Base-by-base conservation (phyloP, 2,113 vertebrate genomes). In the Psephotus haematonotus region DNA sequence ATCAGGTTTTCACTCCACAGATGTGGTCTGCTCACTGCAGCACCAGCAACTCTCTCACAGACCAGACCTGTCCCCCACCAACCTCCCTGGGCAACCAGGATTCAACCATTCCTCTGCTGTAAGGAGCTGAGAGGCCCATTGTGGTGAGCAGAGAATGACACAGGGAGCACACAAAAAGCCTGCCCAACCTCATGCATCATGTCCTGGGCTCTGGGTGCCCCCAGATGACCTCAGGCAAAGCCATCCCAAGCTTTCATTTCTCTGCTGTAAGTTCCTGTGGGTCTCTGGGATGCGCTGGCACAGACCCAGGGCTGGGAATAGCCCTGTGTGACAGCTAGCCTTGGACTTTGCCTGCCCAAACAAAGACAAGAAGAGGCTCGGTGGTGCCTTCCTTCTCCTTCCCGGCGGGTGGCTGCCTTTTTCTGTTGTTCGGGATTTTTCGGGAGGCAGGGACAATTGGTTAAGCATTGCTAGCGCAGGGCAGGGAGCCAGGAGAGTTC, bases 331-430 rank as follows among this genome's bases (percentile, higher is more conserved):
- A 72, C 50, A 70, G 41, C 65, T 63, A 68, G 46, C 88, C 91
- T 91, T 93, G 93, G 82, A 80, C 57, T 91, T 91, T 31, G 88
- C 57, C 53, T 65, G 92, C 25, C 68, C 8, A 13, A 94, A 75
- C 62, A 94, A 91, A 93, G 43, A 44, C 59, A 83, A 92, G 64
- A 94, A 88, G 41, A 86, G 43, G 23, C 28, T 39, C 8, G 0
- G 47, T 2, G 1, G 49, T 67, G 47, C 72, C 72, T 92, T 97
- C 84, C 88, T 95, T 68, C 60, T 86, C 47, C 52, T 95, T 81
- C 60, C 62, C 10, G 0, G 74, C 0, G 19, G 60, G 70, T 41
- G 62, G 47, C 63, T 72, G 77, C 13, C 13, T 75, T 86, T 91
- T 86, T 92, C 70, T 95, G 35, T 53, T 72, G 44, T 25, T 35